Evolutionary conservation across 64 coral and sea anemone species (phyloP).

Genomic region (Montipora capricornis): DNA sequence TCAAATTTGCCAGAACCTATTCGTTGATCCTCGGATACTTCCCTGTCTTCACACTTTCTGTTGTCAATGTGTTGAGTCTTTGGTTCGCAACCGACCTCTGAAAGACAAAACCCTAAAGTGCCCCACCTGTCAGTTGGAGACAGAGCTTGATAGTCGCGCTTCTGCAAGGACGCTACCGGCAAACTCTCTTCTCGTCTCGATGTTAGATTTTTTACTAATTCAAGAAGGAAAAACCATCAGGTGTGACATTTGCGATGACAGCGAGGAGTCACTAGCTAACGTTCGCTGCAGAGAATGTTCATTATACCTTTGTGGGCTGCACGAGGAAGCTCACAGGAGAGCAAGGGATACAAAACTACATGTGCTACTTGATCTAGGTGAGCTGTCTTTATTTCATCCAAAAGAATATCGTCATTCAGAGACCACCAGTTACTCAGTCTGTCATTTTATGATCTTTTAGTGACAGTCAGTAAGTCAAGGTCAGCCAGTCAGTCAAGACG

Average conservation of each 20-base stretch:
- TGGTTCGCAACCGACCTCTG: slow-evolving; percentile 46
- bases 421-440: too few species aligned
- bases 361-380: slow-evolving; percentile 40
- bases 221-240: slow-evolving; percentile 40
- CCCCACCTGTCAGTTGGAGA: slow-evolving; percentile 57
- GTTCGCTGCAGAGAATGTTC: slow-evolving; percentile 72
- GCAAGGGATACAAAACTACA: slow-evolving; percentile 61
- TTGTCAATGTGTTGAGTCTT: slow-evolving; percentile 47
- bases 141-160: slow-evolving; percentile 21
- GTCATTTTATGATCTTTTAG: too few species aligned
- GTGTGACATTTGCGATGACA: slow-evolving; percentile 74
- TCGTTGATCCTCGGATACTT: slow-evolving; percentile 67
- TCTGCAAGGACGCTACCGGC: slow-evolving; percentile 43
- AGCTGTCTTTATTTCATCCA: neutral
- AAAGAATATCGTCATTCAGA: neutral
- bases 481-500: neutral
- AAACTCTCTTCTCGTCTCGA: slow-evolving; percentile 53
- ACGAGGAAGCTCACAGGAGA: slow-evolving; percentile 66
- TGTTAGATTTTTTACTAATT: slow-evolving; percentile 63
- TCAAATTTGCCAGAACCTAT: slow-evolving; percentile 35
- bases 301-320: slow-evolving; percentile 69
- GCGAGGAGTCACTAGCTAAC: slow-evolving; percentile 23
- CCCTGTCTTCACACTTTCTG: slow-evolving; percentile 79
- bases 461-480: neutral
- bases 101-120: slow-evolving; percentile 21